Evolutionary conservation across 1,140 invertebrate species (phyloP), one percentile per base, ranked within the genome.

Genomic region (Drosophila biarmipes): DNA sequence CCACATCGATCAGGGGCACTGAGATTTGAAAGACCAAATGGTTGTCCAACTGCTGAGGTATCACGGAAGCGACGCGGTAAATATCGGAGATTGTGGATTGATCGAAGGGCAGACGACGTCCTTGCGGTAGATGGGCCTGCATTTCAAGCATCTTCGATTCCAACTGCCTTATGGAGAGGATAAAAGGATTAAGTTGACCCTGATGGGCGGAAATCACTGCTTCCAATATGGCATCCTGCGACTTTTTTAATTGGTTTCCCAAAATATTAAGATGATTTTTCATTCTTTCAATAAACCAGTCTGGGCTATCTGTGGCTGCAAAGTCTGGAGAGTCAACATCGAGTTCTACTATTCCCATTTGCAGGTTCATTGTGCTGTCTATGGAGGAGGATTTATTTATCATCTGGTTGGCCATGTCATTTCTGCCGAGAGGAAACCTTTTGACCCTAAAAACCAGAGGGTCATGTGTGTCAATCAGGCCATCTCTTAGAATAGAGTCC

Each of bases 1-100:
- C 64, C n/a, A 12, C 31, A 6, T 67, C 64, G 10, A 54, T 29
- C 11, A 68, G 14, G 5, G 64, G 62, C 21, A 67, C 29, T 40
- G 6, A 45, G 10, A 68, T 34, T 43, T 29, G 6, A n/a, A 68
- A 68, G 10, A 67, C 8, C 38, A 67, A 4, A 10, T 24, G 10
- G 17, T 53, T 37, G 5, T 37, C 14, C 8, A 45, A 12, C 15
- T 15, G 46, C 2, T 45, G 21, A 10, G 24, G 4, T 17, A 21
- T n/a, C 15, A 67, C 24, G 11, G 31, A 29, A 15, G 48, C 46
- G 2, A 53, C 10, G 6, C 14, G 61, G 24, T 68, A 67, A 21
- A 68, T 6, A 12, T 67, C 48, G 4, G 31, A 17, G 7, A 37
- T 4, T 11, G 37, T 42, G 14, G 15, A 43, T 19, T 29, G 14